phyloP scores from a whole-genome alignment of 2,113 vertebrate genomes.

The Tetrax tetrax region DNA sequence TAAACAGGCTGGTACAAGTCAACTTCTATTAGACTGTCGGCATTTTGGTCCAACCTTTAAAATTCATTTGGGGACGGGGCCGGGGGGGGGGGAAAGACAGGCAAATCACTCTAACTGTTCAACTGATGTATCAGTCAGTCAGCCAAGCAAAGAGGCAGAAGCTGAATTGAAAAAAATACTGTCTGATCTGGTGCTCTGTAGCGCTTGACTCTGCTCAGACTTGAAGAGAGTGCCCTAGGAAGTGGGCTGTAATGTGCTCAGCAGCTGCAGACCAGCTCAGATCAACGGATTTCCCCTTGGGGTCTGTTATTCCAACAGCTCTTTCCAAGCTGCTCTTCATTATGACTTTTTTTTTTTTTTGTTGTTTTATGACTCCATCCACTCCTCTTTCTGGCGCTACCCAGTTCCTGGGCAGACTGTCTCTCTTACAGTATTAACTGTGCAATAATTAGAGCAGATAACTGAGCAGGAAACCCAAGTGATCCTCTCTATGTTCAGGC shows the following conservation, averaged over 20 bases:
- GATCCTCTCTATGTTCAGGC: neutral
- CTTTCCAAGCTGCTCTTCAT: neutral
- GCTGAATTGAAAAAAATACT: neutral
- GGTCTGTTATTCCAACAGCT: neutral
- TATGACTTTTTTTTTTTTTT: neutral
- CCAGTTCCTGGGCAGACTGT: neutral
- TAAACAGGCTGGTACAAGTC: neutral
- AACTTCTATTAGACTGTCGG: neutral
- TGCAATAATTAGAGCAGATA: neutral
- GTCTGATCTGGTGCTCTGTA: neutral
- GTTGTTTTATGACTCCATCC: neutral
- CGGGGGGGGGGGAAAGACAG: too few relatives aligned
- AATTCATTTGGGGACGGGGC: accelerated
- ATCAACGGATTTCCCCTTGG: neutral
- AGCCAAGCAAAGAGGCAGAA: neutral
- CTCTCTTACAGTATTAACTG: neutral
- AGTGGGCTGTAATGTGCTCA: neutral
- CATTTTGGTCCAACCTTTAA: neutral
- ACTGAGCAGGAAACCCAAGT: neutral
- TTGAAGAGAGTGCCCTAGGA: neutral
- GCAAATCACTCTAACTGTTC: neutral
- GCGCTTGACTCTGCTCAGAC: neutral
- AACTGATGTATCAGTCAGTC: neutral
- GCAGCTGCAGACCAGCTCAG: neutral
- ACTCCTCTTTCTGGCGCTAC: neutral